Evolutionary conservation across 2,888 invertebrate genomes (phyloP).

Genomic region (Onchidella celtica): DNA sequence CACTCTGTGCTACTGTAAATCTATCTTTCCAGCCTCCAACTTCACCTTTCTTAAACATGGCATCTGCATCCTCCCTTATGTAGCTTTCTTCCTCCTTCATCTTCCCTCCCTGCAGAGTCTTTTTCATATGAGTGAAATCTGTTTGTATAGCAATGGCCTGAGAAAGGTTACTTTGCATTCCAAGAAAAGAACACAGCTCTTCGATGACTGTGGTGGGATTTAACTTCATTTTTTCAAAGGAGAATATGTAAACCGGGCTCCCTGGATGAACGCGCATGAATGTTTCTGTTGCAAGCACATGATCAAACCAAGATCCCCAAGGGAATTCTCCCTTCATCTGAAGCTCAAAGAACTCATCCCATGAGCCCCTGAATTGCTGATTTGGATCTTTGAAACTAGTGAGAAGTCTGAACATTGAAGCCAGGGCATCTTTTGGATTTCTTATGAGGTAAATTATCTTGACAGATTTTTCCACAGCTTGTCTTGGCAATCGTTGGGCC

Average conservation of each 20-base stretch:
- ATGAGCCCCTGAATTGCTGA: conserved; percentile 1
- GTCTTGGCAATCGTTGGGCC: not conserved
- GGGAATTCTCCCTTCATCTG: not conserved
- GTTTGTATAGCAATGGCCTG: conserved; percentile 10
- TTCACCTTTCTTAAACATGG: conserved; percentile 25
- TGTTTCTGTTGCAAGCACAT: not conserved
- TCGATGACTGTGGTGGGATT: not conserved
- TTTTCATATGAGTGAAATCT: conserved; percentile 14
- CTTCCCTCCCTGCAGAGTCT: not conserved
- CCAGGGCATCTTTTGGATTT: conserved; percentile 17
- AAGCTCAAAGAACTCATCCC: conserved; percentile 16
- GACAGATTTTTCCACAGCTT: conserved; percentile 8
- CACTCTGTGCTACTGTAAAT: not conserved
- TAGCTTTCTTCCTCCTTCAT: not conserved
- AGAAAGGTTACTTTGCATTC: conserved; percentile 6
- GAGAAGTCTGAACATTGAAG: not conserved
- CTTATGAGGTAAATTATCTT: conserved; percentile 24
- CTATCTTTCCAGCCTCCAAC: not conserved
- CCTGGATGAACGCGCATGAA: conserved; percentile 3
- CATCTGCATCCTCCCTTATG: not conserved
- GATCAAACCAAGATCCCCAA: conserved; percentile 32
- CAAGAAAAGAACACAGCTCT: conserved; percentile 14
- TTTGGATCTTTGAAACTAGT: not conserved
- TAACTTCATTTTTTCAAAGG: conserved; percentile 14
- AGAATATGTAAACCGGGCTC: not conserved